These are phyloP conservation scores for Drosophila gunungcola DNA, from an alignment of 1,140 invertebrate genomes.

Conservation along the genomic window DNA sequence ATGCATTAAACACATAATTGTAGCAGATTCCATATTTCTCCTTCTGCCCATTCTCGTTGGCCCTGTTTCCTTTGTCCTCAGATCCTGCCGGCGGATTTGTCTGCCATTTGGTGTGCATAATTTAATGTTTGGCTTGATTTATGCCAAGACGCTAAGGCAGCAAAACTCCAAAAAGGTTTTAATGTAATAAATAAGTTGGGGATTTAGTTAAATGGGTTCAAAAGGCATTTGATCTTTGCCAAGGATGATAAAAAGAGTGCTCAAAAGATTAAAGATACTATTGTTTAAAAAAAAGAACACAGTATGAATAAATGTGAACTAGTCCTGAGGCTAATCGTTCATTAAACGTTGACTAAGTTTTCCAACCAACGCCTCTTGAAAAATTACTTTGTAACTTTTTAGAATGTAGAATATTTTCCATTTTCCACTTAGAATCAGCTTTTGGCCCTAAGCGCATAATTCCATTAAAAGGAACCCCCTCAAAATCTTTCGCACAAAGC, in stretches of 20 bases:
- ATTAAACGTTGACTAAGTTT: conserved; percentile 23
- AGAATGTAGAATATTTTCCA: conserved; percentile 20
- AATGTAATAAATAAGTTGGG: conserved; percentile 42
- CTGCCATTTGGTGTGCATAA: conserved; percentile 74
- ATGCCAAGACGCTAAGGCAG: conserved; percentile 36
- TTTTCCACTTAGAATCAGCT: conserved; percentile 53
- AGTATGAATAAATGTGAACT: neutral
- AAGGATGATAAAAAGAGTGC: neutral
- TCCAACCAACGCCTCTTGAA: conserved; percentile 3
- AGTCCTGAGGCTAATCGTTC: conserved; percentile 7
- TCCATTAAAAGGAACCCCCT: conserved; percentile 52
- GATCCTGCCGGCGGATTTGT: conserved; percentile 54
- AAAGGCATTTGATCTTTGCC: conserved; percentile 20
- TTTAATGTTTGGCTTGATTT: conserved; percentile 79
- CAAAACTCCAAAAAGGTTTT: conserved; percentile 56
- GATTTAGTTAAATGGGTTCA: conserved; percentile 38
- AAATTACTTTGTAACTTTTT: conserved; percentile 31
- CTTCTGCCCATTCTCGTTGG: conserved; percentile 2
- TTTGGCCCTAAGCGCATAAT: conserved; percentile 49
- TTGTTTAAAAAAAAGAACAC: too few relatives aligned
- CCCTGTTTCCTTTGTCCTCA: conserved; percentile 21
- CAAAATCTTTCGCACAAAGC: conserved; percentile 10
- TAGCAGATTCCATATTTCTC: conserved; percentile 59
- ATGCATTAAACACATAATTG: conserved; percentile 82
- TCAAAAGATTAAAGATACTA: neutral